phyloP scores from a whole-genome alignment of 2,113 vertebrate species.

The Balaenoptera acutorostrata region DNA sequence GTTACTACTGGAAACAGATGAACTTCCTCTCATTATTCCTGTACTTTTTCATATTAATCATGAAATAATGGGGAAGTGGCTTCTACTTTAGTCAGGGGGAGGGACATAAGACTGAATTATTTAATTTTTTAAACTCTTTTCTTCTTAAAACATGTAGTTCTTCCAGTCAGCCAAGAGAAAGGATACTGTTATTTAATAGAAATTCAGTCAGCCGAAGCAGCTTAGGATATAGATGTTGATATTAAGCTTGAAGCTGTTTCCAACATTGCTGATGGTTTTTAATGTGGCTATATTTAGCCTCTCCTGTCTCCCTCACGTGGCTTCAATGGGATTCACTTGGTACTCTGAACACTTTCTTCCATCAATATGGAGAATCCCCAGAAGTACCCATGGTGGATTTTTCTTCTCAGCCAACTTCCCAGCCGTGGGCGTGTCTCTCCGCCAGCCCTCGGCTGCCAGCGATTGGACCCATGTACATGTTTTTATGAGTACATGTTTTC shows the following conservation, averaged over 20 bases:
- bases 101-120: constrained; percentile 26
- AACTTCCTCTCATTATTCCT: constrained; percentile 27
- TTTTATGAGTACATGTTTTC: background rate
- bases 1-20: constrained; percentile 46
- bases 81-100: constrained; percentile 4
- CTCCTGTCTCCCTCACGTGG: background rate
- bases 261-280: background rate
- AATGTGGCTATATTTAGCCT: background rate
- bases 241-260: constrained; percentile 13
- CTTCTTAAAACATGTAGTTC: constrained; percentile 7
- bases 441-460: too few species aligned
- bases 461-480: background rate
- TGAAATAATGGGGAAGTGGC: constrained; percentile 35
- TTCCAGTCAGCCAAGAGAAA: constrained; percentile 29
- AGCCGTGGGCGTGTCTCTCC: too few species aligned
- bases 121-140: constrained; percentile 13
- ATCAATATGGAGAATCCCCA: constrained; percentile 4
- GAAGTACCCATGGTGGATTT: background rate
- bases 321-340: background rate
- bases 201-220: constrained; percentile 19
- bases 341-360: background rate
- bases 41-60: constrained; percentile 42
- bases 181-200: constrained; percentile 29
- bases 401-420: background rate
- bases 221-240: background rate